A percentile compares a stretch with the other conserved stretches of the same genome.
These are phyloP conservation scores for Nixonia krombeini DNA, from an alignment of 1,140 invertebrate species.

Conservation along the genomic window DNA sequence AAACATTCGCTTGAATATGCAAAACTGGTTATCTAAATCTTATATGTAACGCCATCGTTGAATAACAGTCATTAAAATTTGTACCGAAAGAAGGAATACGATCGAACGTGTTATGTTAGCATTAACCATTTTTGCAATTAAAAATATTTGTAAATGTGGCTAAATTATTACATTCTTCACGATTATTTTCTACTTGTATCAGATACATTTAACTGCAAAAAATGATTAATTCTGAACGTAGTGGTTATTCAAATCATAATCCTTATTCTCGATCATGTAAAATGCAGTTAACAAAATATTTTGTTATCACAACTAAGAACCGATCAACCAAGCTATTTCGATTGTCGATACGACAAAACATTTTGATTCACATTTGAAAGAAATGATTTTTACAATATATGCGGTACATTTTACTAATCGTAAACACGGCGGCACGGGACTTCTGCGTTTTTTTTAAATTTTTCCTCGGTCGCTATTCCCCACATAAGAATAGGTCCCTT, in stretches of 20 bases:
- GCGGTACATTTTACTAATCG: neutral
- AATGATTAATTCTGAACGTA: neutral
- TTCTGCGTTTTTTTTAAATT: constrained; percentile 23
- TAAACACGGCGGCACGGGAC: constrained; percentile 36
- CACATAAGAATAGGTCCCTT: constrained; percentile 46
- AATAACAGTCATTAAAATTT: no score
- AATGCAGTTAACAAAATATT: neutral
- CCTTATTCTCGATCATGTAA: neutral
- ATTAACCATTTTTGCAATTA: neutral
- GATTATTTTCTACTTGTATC: no score
- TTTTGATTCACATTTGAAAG: neutral
- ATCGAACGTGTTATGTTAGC: neutral
- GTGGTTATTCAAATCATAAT: neutral
- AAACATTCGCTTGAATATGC: no score
- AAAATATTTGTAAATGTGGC: neutral
- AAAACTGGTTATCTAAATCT: no score
- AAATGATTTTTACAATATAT: constrained; percentile 14
- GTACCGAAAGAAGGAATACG: no score
- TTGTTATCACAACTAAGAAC: neutral
- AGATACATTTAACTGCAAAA: neutral
- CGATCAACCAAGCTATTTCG: neutral
- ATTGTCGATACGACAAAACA: constrained; percentile 35
- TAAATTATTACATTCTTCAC: no score
- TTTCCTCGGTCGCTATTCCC: constrained; percentile 33
- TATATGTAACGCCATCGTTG: no score